Percentiles rank a stretch among this genome's conserved stretches.
phyloP scores from a whole-genome alignment of 2,888 invertebrate species.

The Caenorhabditis virilis region DNA sequence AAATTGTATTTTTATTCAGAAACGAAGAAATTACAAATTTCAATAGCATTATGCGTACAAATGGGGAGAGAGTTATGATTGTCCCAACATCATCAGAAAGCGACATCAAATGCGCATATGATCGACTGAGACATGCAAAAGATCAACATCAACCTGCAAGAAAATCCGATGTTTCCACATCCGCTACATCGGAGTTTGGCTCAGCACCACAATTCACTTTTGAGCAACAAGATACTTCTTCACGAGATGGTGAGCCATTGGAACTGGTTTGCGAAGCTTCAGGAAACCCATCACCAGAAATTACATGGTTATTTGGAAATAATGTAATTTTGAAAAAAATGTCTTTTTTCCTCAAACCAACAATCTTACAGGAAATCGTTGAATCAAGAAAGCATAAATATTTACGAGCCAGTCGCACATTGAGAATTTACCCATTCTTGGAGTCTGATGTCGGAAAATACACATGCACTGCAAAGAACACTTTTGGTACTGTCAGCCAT shows the following conservation, averaged over 20 bases:
- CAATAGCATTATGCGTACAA: not conserved
- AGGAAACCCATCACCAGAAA: constrained; percentile 55
- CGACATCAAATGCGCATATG: not conserved
- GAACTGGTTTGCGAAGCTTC: constrained; percentile 58
- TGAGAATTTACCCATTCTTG: constrained; percentile 64
- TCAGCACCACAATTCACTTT: constrained; percentile 47
- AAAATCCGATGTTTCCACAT: not conserved
- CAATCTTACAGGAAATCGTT: constrained; percentile 28
- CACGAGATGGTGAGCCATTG: constrained; percentile 57
- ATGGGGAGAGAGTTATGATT: not conserved
- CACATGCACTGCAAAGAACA: constrained; percentile 23
- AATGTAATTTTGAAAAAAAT: constrained; percentile 11
- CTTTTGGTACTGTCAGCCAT: constrained; percentile 10
- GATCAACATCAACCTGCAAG: not conserved
- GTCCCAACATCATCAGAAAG: not conserved
- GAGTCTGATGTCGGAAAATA: constrained; percentile 62
- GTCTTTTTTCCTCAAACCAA: not conserved
- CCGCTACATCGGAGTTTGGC: no score
- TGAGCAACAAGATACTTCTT: constrained; percentile 48
- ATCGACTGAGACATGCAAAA: not conserved
- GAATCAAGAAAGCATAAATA: constrained; percentile 57
- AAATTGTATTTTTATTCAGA: not conserved
- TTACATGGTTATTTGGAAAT: constrained; percentile 49
- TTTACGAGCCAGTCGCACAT: constrained; percentile 36
- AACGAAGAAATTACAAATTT: not conserved